Conservation (phyloP, 2,113 vertebrate species). For the Arvicanthis niloticus region DNA sequence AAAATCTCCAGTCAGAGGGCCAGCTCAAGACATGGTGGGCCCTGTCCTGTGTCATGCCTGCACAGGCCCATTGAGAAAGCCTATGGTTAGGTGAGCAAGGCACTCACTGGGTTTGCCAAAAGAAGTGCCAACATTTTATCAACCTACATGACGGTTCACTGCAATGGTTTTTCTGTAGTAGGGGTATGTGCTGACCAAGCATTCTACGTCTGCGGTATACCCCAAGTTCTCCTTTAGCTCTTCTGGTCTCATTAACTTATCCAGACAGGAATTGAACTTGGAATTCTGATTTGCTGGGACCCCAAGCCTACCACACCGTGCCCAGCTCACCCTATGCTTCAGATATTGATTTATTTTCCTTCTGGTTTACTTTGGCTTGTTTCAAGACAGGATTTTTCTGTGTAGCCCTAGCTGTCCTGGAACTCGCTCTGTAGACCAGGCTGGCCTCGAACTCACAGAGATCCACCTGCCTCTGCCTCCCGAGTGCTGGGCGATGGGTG, state of each 20-base stretch:
- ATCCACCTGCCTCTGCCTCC: not conserved
- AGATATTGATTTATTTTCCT: not conserved
- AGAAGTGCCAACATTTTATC: not conserved
- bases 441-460: too few species aligned
- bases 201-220: too few species aligned
- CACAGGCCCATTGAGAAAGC: not conserved
- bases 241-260: not conserved
- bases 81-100: not conserved
- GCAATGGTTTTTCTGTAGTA: not conserved
- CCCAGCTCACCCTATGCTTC: not conserved
- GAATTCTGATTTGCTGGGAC: not conserved
- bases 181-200: not conserved
- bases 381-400: too few species aligned
- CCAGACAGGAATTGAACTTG: not conserved
- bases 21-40: not conserved
- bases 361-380: not conserved
- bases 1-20: conserved; percentile 3
- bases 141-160: not conserved
- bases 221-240: not conserved
- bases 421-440: too few species aligned
- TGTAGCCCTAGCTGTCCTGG: too few species aligned
- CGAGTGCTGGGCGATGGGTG: not conserved
- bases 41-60: not conserved
- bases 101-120: not conserved
- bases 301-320: too few species aligned